phyloP scores from a whole-genome alignment of 1,140 invertebrate genomes.

The Meloidogyne hapla region DNA sequence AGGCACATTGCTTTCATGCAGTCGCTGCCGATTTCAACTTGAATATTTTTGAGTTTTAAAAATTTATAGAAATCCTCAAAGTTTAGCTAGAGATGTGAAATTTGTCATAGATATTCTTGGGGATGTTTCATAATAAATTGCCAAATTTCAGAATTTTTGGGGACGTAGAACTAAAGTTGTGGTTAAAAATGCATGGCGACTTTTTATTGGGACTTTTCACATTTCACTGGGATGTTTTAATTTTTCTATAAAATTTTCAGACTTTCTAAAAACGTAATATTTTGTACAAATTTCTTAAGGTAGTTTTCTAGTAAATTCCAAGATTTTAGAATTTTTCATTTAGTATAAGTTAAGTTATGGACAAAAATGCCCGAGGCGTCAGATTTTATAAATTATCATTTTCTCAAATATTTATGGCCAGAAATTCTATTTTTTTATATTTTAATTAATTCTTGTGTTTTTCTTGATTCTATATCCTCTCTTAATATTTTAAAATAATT shows the following conservation, averaged over 20 bases:
- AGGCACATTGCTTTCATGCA: constrained; percentile 63
- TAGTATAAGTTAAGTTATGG: background rate
- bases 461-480: background rate
- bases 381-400: background rate
- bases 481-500: background rate
- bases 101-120: background rate
- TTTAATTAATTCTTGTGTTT: background rate
- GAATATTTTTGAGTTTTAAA: constrained; percentile 24
- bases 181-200: background rate
- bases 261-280: background rate
- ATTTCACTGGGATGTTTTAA: too few relatives aligned
- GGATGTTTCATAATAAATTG: background rate
- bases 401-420: background rate
- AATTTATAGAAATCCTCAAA: background rate
- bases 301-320: background rate
- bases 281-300: background rate
- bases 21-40: constrained; percentile 59
- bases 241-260: too few relatives aligned
- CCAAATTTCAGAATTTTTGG: background rate
- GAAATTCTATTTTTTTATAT: background rate
- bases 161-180: background rate
- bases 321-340: background rate
- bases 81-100: background rate
- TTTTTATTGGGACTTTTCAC: too few relatives aligned
- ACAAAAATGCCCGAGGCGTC: too few relatives aligned